These are phyloP conservation scores for Brachypodius melanocephalos DNA, from an alignment of 2,113 vertebrate genomes.

Conservation along the genomic window DNA sequence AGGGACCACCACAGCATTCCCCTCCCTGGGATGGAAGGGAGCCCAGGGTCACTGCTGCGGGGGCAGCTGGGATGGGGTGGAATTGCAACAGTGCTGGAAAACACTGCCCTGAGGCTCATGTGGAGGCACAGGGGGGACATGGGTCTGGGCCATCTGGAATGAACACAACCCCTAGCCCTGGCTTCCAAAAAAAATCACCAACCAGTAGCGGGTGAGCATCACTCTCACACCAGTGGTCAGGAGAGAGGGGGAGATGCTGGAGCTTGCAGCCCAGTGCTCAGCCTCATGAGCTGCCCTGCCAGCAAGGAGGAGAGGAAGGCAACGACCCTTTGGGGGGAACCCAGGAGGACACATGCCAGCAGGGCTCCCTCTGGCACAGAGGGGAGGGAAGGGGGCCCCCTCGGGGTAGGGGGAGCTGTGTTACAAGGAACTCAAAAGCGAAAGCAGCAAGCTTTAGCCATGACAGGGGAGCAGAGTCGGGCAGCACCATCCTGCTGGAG, in stretches of 20 bases:
- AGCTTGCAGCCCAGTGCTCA: not conserved
- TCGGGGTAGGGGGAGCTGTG: not conserved
- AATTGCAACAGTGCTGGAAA: not conserved
- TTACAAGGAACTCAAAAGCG: not conserved
- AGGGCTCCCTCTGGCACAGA: not conserved
- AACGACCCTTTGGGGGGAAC: accelerated
- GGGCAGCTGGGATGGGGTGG: not conserved
- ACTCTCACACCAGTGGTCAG: not conserved
- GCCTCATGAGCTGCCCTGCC: not conserved
- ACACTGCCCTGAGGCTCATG: not conserved
- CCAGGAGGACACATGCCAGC: accelerated
- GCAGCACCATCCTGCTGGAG: not conserved
- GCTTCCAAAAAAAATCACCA: not conserved
- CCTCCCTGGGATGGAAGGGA: not conserved
- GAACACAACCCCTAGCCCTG: not conserved
- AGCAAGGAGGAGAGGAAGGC: not conserved
- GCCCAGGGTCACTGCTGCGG: accelerated
- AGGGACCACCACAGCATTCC: accelerated
- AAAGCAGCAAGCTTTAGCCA: not conserved
- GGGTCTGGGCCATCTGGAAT: not conserved
- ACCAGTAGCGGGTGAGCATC: not conserved
- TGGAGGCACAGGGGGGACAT: accelerated
- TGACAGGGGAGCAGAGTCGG: not conserved
- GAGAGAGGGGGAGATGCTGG: not conserved
- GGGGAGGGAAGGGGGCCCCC: not conserved